Conservation (phyloP, 2,113 vertebrate species). For the Seriola quinqueradiata region DNA sequence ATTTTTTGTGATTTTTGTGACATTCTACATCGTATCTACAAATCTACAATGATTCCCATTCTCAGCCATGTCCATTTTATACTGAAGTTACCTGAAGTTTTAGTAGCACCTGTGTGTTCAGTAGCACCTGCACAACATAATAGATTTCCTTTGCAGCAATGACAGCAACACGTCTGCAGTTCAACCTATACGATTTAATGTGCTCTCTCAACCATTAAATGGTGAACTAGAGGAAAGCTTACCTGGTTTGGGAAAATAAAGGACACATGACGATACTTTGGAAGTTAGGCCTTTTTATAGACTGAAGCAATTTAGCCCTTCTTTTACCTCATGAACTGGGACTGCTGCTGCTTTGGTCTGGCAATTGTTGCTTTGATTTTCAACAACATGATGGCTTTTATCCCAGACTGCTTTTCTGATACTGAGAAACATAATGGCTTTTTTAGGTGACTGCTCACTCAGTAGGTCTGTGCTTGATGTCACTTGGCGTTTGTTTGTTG, state of each 20-base stretch:
- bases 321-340: slow-evolving; percentile 69
- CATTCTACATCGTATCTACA: slow-evolving; percentile 13
- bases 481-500: slow-evolving; percentile 52
- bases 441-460: slow-evolving; percentile 59
- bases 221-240: slow-evolving; percentile 41
- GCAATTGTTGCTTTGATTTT: slow-evolving; percentile 54
- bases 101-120: not conserved
- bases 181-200: slow-evolving; percentile 73
- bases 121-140: slow-evolving; percentile 54
- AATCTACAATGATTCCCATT: slow-evolving; percentile 47
- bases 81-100: no score
- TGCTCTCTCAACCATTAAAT: slow-evolving; percentile 78
- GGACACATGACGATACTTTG: slow-evolving; percentile 53
- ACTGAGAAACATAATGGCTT: slow-evolving; percentile 42
- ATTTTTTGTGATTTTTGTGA: not conserved
- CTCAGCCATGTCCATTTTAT: slow-evolving; percentile 11
- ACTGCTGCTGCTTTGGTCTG: slow-evolving; percentile 47
- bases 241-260: slow-evolving; percentile 47
- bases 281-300: slow-evolving; percentile 58
- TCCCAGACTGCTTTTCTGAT: slow-evolving; percentile 50
- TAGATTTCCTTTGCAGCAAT: slow-evolving; percentile 63
- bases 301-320: slow-evolving; percentile 73
- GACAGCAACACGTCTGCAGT: slow-evolving; percentile 65
- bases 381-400: slow-evolving; percentile 71
- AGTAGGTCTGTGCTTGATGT: slow-evolving; percentile 38